Evolutionary conservation across 2,113 vertebrate genomes (phyloP), one percentile per base, ranked within the genome.

Genomic region (Gambusia holbrooki): DNA sequence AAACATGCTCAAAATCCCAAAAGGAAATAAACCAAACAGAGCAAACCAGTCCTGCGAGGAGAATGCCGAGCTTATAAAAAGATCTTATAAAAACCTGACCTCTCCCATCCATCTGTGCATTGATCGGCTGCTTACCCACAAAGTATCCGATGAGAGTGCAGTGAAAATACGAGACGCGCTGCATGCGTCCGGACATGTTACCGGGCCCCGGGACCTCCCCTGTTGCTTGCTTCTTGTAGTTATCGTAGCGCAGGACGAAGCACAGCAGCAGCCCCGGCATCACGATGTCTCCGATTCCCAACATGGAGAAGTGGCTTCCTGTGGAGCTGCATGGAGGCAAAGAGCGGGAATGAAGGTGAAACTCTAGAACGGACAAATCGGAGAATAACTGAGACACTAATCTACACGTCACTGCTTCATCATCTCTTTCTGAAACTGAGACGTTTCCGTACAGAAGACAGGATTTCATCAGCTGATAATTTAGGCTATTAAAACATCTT

Each of bases 81-180:
- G 51, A 11, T 25, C 28, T 15, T 19, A 17, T 25, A 72, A 42
- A 61, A 48, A 25, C 15, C 11, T n/a, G 40, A 74, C 65, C 75
- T 77, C 80, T 75, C 5, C 10, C 30, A 76, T 61, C 66, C 80
- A 65, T 29, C 64, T 3, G 1, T 2, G 14, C 45, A 33, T 69
- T 9, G 62, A 74, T 58, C 37, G 51, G 30, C 37, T 28, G 14
- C 98, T 96, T 94, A 99, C 98, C 98, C 91, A 99, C 96, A 73
- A 99, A 99, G 93, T 99, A 99, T 84, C 98, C 98, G 69, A 99
- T 97, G 84, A 99, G 98, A 78, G 98, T 99, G 94, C 98, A 99
- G 94, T 99, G 98, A 86, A 99, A 99, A 94, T 99, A 99, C 66
- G 98, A 99, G 84, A 99, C 98, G 62, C 97, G 97, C 89, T 99